phyloP scores from a whole-genome alignment of 1,140 invertebrate species.

The Drosophila fuyamai region DNA sequence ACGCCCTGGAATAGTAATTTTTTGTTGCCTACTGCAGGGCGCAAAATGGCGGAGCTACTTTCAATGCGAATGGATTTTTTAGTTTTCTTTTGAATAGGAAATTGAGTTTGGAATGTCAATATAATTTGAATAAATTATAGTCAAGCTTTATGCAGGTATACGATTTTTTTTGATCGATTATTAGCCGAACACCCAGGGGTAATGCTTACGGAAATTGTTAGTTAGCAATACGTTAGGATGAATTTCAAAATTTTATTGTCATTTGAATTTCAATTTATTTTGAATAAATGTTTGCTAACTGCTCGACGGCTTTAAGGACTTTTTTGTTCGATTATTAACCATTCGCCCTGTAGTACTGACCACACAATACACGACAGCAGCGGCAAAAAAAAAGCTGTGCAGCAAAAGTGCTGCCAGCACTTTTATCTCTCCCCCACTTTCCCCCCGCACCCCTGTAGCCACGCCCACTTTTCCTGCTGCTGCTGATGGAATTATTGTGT shows the following conservation, averaged over 20 bases:
- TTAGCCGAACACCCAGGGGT: not conserved
- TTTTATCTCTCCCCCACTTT: constrained; percentile 33
- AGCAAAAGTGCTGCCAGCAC: constrained; percentile 46
- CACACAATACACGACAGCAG: constrained; percentile 13
- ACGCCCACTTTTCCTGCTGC: constrained; percentile 36
- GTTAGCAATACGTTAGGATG: constrained; percentile 36
- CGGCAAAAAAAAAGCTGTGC: constrained; percentile 6
- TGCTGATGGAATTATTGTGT: constrained; percentile 81
- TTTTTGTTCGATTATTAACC: constrained; percentile 49
- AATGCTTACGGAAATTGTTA: constrained; percentile 6
- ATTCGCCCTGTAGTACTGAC: constrained; percentile 60
- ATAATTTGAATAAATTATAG: not conserved
- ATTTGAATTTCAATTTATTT: constrained; percentile 13
- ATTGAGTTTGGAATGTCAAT: not conserved
- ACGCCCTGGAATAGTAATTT: not conserved
- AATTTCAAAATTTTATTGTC: not conserved
- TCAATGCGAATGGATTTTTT: no score
- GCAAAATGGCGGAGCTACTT: no score
- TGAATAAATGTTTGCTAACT: constrained; percentile 13
- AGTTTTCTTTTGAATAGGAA: not conserved
- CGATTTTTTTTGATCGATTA: not conserved
- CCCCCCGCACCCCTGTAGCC: not conserved
- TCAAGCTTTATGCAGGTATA: no score
- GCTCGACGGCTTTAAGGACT: not conserved
- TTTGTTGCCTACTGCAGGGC: not conserved